Evolutionary conservation across 2,888 invertebrate species (phyloP).

Genomic region (Nysson spinosus): DNA sequence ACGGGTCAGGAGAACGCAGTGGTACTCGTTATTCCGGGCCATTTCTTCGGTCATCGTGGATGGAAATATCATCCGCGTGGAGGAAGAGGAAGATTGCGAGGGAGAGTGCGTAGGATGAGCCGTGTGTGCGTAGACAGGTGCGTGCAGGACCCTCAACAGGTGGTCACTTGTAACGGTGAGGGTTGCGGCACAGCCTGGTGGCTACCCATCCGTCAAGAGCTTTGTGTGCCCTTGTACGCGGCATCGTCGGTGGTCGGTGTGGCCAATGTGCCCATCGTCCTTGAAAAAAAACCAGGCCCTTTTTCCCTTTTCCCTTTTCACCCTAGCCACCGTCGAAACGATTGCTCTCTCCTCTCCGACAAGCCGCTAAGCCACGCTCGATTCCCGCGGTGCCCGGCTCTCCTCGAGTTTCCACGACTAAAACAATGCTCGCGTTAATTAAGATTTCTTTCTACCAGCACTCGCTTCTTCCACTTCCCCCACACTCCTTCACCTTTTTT

Average conservation of each 20-base stretch:
- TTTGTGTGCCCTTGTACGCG: slow-evolving; percentile 69
- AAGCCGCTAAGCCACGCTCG: slow-evolving; percentile 47
- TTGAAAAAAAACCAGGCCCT: slow-evolving; percentile 57
- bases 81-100: slow-evolving; percentile 19
- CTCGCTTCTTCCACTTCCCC: slow-evolving; percentile 12
- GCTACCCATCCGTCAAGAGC: slow-evolving; percentile 77
- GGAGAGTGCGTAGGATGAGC: slow-evolving; percentile 32
- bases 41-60: slow-evolving; percentile 54
- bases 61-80: slow-evolving; percentile 46
- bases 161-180: slow-evolving; percentile 71
- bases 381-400: slow-evolving; percentile 50
- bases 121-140: slow-evolving; percentile 74
- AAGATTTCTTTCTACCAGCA: slow-evolving; percentile 84
- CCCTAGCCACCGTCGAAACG: slow-evolving; percentile 37
- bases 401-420: slow-evolving; percentile 75
- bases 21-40: slow-evolving; percentile 50
- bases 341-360: slow-evolving; percentile 11
- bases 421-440: slow-evolving; percentile 89
- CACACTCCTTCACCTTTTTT: slow-evolving; percentile 4
- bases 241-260: slow-evolving; percentile 53
- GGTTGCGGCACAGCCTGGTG: slow-evolving; percentile 69
- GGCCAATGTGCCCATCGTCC: slow-evolving; percentile 62
- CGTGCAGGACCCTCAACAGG: slow-evolving; percentile 74
- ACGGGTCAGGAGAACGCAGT: slow-evolving; percentile 23
- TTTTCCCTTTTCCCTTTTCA: slow-evolving; percentile 40